Percentiles rank a stretch among this genome's conserved stretches.
Conservation (phyloP, 2,888 invertebrate genomes). For the Oconnorella tubifera region DNA sequence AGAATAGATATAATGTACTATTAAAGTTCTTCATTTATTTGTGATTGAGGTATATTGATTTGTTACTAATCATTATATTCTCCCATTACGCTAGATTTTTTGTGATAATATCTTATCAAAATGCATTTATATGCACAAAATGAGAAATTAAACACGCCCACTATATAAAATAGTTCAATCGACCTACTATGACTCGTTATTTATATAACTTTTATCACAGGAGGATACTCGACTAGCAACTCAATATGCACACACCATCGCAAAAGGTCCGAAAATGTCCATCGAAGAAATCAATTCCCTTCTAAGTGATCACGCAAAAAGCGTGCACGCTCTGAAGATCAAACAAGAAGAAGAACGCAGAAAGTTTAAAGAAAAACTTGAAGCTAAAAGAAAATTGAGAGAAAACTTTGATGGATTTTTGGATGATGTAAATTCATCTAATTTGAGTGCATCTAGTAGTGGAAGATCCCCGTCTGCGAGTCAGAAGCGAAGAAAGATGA, state of each 20-base stretch:
- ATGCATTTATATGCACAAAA: too few relatives aligned
- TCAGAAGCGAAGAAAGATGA: not conserved
- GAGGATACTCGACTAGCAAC: not conserved
- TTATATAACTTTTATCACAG: too few relatives aligned
- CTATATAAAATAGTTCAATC: too few relatives aligned
- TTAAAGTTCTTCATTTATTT: too few relatives aligned
- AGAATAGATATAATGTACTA: too few relatives aligned
- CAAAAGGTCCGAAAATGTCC: not conserved
- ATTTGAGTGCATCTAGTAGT: not conserved
- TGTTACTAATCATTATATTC: too few relatives aligned
- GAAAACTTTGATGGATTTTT: not conserved
- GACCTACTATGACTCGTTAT: too few relatives aligned
- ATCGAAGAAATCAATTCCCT: not conserved
- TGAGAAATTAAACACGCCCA: too few relatives aligned
- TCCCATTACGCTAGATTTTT: too few relatives aligned
- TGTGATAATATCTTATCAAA: too few relatives aligned
- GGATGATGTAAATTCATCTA: not conserved
- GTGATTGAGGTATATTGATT: too few relatives aligned
- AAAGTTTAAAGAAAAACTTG: not conserved
- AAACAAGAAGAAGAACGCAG: not conserved
- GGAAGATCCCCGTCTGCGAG: not conserved
- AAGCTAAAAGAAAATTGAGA: not conserved
- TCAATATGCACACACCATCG: not conserved
- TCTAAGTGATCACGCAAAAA: not conserved
- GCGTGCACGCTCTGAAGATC: not conserved